phyloP scores from a whole-genome alignment of 2,888 invertebrate genomes.

The Muscina levida region DNA sequence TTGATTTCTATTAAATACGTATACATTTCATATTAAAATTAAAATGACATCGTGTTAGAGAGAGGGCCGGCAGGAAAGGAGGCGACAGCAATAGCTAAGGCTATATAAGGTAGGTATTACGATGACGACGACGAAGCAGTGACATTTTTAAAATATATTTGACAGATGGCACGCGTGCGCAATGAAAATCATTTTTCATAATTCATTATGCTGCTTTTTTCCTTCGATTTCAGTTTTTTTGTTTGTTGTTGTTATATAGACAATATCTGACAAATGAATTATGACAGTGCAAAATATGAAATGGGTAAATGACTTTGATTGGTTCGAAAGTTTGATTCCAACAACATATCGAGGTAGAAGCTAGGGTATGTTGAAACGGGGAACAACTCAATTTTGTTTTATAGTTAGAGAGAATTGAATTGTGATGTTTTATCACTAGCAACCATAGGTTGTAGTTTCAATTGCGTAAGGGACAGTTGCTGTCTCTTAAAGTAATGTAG shows the following conservation, averaged over 20 bases:
- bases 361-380: too few species aligned
- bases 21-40: slow-evolving; percentile 48
- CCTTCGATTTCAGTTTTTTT: neutral
- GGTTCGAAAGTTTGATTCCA: too few species aligned
- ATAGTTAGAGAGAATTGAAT: too few species aligned
- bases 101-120: neutral
- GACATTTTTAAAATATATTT: slow-evolving; percentile 54
- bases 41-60: slow-evolving; percentile 39
- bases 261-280: slow-evolving; percentile 54
- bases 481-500: too few species aligned
- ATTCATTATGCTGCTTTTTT: slow-evolving; percentile 28
- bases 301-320: slow-evolving; percentile 23
- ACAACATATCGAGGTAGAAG: too few species aligned
- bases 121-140: neutral
- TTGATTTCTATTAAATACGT: slow-evolving; percentile 63
- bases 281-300: slow-evolving; percentile 55
- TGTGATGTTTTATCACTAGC: too few species aligned
- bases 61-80: slow-evolving; percentile 11
- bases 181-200: slow-evolving; percentile 60
- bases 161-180: slow-evolving; percentile 68
- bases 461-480: too few species aligned
- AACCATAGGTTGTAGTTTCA: too few species aligned
- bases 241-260: slow-evolving; percentile 31
- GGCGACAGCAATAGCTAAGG: neutral
- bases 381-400: too few species aligned